Base-by-base conservation (phyloP, 2,888 invertebrate species). In the Blastobasis lacticolella region DNA sequence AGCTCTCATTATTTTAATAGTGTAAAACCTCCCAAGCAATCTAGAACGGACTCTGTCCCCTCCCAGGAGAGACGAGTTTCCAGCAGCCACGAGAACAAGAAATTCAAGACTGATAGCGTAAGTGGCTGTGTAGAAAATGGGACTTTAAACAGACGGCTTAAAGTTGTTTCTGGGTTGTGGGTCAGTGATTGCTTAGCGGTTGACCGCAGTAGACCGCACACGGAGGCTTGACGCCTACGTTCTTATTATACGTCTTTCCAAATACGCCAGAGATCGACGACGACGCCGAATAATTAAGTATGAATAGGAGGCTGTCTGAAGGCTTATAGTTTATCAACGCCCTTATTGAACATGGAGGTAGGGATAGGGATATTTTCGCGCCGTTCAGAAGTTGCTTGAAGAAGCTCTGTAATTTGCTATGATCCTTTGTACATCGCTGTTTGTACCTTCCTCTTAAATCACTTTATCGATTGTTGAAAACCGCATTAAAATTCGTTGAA, bases 1-100 rank as follows among this genome's bases (percentile, higher is more conserved):
- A 79, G 75, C 65, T 70, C 79, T 81, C 82, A 83, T 84, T 83
- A 86, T 82, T 84, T 81, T 82, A 83, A 83, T 80, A 78, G 78
- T 78, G 68, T 78, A 75, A 80, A 23, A 78, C 62, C 60, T 53
- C 5, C 6, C 37, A 9, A 42, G 46, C 23, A 41, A 46, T n/a
- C 23, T 23, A 23, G 23, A 23, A 23, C 23, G 23, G 23, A 23
- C 23, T 23, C 23, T 23, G 23, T 23, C 23, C 23, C 23, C 2
- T 23, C 23, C 23, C 23, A 23, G 23, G 23, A 23, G 23, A 23
- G 23, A 23, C 23, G 23, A 23, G 23, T 23, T 23, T 23, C 23
- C 2, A 23, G 3, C 23, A 23, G 3, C 23, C 23, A 23, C 23
- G 1, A 23, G 23, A 23, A 23, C 44, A 57, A 64, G 61, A 68